Conservation (phyloP, 2,888 invertebrate species). For the Rotaria macrura region DNA sequence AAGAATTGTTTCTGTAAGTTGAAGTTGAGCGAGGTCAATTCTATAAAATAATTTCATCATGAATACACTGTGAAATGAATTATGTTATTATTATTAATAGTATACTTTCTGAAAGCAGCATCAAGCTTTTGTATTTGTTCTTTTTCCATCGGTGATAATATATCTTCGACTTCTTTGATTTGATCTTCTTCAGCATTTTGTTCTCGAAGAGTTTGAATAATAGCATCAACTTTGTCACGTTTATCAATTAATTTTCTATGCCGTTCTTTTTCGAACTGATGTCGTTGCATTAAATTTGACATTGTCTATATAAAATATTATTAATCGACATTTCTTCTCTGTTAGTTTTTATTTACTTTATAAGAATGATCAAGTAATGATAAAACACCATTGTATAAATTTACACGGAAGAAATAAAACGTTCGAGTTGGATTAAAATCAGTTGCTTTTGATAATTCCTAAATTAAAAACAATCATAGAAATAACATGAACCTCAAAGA, state of each 20-base stretch:
- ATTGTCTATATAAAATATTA: background rate
- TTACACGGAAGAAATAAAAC: slow-evolving; percentile 64
- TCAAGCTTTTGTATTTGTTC: slow-evolving; percentile 7
- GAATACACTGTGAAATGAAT: background rate
- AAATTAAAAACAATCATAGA: slow-evolving; percentile 56
- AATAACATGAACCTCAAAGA: slow-evolving; percentile 39
- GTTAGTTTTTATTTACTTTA: background rate
- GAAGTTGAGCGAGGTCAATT: slow-evolving; percentile 16
- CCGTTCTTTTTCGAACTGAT: background rate
- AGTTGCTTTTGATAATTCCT: slow-evolving; percentile 49
- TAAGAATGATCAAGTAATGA: slow-evolving; percentile 12
- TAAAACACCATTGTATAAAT: slow-evolving; percentile 9
- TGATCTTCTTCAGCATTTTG: background rate
- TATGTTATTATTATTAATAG: background rate
- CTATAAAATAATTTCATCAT: background rate
- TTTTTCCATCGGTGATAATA: slow-evolving; percentile 4
- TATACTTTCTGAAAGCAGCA: slow-evolving; percentile 13
- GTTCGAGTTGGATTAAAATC: slow-evolving; percentile 69
- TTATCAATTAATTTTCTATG: slow-evolving; percentile 9
- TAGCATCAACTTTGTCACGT: slow-evolving; percentile 16
- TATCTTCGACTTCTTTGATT: slow-evolving; percentile 16
- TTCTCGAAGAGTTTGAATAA: slow-evolving; percentile 13
- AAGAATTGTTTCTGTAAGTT: slow-evolving; percentile 14
- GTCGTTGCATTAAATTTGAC: slow-evolving; percentile 14
- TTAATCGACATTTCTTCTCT: no score